These are phyloP conservation scores for Lindbergichthys nudifrons DNA, from an alignment of 2,797 vertebrate genomes.

Conservation along the genomic window DNA sequence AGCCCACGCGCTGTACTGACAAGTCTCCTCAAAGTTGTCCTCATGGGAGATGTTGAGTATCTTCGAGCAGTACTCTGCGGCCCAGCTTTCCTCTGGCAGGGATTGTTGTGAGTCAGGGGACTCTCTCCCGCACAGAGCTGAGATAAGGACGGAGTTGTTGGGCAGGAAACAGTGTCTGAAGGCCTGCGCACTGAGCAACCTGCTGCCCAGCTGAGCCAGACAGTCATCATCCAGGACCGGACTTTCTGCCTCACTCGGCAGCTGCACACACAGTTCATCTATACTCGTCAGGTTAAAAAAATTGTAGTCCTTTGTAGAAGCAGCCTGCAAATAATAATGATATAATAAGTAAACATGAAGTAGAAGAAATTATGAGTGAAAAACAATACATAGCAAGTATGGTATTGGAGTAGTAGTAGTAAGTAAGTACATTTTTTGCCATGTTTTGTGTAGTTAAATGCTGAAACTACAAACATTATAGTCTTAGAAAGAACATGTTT, in stretches of 20 bases:
- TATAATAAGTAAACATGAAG: background rate
- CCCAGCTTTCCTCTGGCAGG: slow-evolving; percentile 83
- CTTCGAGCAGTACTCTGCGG: slow-evolving; percentile 78
- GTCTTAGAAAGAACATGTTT: too few species aligned
- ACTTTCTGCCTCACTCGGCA: slow-evolving; percentile 62
- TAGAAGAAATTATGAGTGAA: background rate
- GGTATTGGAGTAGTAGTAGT: too few species aligned
- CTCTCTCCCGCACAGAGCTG: slow-evolving; percentile 79
- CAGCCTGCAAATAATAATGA: slow-evolving; percentile 72
- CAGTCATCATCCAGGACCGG: slow-evolving; percentile 77
- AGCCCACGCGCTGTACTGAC: slow-evolving; percentile 83
- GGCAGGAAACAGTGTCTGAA: slow-evolving; percentile 91
- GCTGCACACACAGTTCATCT: slow-evolving; percentile 85
- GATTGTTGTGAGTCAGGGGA: slow-evolving; percentile 64
- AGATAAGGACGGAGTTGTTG: slow-evolving; percentile 83
- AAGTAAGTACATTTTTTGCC: too few species aligned
- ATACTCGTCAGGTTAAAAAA: slow-evolving; percentile 84
- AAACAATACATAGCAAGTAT: background rate
- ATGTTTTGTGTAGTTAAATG: too few species aligned
- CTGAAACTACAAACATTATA: too few species aligned
- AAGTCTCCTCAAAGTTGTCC: slow-evolving; percentile 63
- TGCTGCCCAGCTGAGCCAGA: slow-evolving; percentile 77
- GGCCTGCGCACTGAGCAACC: slow-evolving; percentile 82
- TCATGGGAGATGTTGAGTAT: slow-evolving; percentile 68
- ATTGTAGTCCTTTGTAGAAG: slow-evolving; percentile 75